Conservation (phyloP, 2,888 invertebrate genomes). For the Gastracanthus pulcherrimus region DNA sequence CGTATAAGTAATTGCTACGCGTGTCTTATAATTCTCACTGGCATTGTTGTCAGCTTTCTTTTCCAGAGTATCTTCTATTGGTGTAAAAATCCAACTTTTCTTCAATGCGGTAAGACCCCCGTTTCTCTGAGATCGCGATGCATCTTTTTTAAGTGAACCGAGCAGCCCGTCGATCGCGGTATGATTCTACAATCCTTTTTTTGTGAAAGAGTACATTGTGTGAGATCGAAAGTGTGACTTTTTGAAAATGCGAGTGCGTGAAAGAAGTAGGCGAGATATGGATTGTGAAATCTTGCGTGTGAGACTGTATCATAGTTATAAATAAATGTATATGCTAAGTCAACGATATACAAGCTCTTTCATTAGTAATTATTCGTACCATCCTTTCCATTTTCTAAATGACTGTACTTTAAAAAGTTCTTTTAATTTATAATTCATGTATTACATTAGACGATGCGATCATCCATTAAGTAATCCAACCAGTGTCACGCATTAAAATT, state of each 20-base stretch:
- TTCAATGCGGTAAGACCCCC: background rate
- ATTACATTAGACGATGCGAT: too few relatives aligned
- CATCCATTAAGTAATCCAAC: too few relatives aligned
- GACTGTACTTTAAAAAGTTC: too few relatives aligned
- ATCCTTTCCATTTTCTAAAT: background rate
- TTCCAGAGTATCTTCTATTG: slow-evolving; percentile 29
- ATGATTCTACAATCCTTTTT: slow-evolving; percentile 52
- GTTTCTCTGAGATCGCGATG: background rate
- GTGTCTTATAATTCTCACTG: slow-evolving; percentile 48
- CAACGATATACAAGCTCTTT: slow-evolving; percentile 43
- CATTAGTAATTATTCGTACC: background rate
- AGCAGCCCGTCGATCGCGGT: slow-evolving; percentile 65
- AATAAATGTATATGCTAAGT: slow-evolving; percentile 75
- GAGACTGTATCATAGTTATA: slow-evolving; percentile 75
- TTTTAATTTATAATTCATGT: too few relatives aligned
- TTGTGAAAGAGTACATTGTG: slow-evolving; percentile 44
- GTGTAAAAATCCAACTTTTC: slow-evolving; percentile 6
- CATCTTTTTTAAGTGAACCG: slow-evolving; percentile 59
- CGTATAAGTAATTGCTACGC: slow-evolving; percentile 54
- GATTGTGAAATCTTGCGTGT: slow-evolving; percentile 69
- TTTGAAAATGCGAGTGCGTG: slow-evolving; percentile 62
- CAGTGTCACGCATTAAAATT: too few relatives aligned
- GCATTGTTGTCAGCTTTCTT: slow-evolving; percentile 30
- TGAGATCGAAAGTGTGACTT: slow-evolving; percentile 57
- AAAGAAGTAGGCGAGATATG: slow-evolving; percentile 64